Base-by-base conservation (phyloP, 30 jellyfish, hydroid and myxozoan species). In the Phacellophora camtschatica region DNA sequence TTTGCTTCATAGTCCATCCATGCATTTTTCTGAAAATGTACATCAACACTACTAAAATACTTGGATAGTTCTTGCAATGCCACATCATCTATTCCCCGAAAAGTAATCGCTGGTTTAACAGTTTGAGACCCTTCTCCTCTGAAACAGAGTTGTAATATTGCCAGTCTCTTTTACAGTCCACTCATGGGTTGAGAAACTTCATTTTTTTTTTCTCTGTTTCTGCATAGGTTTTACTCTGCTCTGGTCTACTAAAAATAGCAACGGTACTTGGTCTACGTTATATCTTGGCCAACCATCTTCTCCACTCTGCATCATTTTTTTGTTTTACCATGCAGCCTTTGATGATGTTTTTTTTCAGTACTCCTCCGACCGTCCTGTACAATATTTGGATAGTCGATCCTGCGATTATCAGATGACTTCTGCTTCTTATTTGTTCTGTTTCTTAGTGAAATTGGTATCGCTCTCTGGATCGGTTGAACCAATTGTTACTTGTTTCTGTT, bases 111-210 rank as follows among this genome's bases (percentile, higher is more conserved):
- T 3, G 74, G 86, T 46, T 73, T 70, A 4, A 74, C 30, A 11
- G 45, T 53, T 74, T 74, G 77, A 33, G 43, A 51, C 64, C 86
- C 89, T 58, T 35, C 7, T 5, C 57, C 81, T 12, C 81, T 31
- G 59, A 77, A 36, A 43, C 81, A 77, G 32, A 77, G 81, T 81
- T 77, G 89, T 37, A 77, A 77, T 37, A 56, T 77, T 34, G 81
- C 89, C 71, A 36, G 81, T 61, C 73, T 77, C 71, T 77, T 61
- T 35, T 77, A 74, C 20, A 77, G 78, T 35, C 90, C 90, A 77
- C 70, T 31, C 37, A 20, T 6, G 72, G 82, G 90, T 20, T 77
- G 90, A 46, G 74, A 61, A 77, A 62, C 39, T 82, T 82, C 61
- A 1, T 59, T 46, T 62, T 77, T 61, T 29, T 77, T 62, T 25